Evolutionary conservation across 2,113 vertebrate species (phyloP).

Genomic region (Vidua macroura): DNA sequence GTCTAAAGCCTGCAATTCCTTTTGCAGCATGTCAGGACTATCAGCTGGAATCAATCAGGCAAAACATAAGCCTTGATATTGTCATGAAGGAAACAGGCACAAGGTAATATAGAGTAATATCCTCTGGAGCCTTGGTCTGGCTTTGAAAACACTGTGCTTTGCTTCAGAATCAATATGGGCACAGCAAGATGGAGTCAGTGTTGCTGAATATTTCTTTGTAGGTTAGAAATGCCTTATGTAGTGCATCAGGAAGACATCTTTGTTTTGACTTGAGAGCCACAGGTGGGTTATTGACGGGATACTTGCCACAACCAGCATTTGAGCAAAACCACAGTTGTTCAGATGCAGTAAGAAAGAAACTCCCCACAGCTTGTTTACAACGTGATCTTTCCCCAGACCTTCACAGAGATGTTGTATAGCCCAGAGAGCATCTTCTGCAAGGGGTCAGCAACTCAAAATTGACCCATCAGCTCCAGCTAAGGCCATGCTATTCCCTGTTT

Average conservation of each 20-base stretch:
- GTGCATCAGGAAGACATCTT: background rate
- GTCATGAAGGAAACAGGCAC: background rate
- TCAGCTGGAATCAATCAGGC: background rate
- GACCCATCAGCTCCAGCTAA: background rate
- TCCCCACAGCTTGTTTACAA: background rate
- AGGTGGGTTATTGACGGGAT: background rate
- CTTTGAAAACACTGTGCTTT: background rate
- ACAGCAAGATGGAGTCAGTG: background rate
- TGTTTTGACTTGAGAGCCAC: background rate
- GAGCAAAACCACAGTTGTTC: background rate
- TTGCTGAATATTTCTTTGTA: background rate
- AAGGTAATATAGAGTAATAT: background rate
- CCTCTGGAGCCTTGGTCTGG: background rate
- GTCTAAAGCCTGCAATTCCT: background rate
- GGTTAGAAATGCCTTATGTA: background rate
- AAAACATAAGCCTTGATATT: background rate
- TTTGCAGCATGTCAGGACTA: background rate
- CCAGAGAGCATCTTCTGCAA: background rate
- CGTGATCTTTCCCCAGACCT: background rate
- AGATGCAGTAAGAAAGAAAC: background rate
- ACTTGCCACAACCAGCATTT: background rate
- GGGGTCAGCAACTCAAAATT: background rate
- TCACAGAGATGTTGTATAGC: background rate
- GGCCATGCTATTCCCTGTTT: background rate
- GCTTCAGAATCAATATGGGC: background rate